Conservation (phyloP, 2,888 invertebrate genomes). For the Drosophila setosimentum region DNA sequence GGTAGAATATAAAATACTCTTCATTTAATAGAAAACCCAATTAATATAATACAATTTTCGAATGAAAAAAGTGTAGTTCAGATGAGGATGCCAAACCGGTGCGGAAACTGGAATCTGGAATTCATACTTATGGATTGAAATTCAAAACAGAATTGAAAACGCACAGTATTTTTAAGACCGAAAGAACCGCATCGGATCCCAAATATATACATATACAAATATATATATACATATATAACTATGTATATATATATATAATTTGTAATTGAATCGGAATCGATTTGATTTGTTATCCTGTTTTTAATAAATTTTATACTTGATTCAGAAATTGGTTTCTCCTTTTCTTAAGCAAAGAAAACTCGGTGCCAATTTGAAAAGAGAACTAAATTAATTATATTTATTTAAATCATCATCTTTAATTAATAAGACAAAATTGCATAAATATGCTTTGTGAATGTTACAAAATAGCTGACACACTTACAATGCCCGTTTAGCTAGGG, state of each 20-base stretch:
- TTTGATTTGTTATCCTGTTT: not conserved
- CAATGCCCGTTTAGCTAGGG: conserved; percentile 19
- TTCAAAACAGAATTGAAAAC: not conserved
- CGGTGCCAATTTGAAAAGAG: not conserved
- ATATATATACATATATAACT: too few relatives aligned
- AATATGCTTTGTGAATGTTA: not conserved
- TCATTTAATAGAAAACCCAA: too few relatives aligned
- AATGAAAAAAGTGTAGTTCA: too few relatives aligned
- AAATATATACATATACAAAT: too few relatives aligned
- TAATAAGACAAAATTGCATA: not conserved
- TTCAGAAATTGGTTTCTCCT: not conserved
- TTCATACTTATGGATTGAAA: not conserved
- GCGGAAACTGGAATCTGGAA: not conserved
- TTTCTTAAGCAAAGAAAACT: not conserved
- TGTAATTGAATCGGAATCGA: too few relatives aligned
- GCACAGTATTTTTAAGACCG: too few relatives aligned
- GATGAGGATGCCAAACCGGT: not conserved
- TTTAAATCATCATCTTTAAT: not conserved
- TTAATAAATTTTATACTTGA: not conserved
- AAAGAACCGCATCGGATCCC: too few relatives aligned
- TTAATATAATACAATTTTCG: too few relatives aligned
- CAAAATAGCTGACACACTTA: conserved; percentile 5
- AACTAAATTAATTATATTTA: not conserved
- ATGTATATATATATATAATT: too few relatives aligned
- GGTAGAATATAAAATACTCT: conserved; percentile 14